Evolutionary conservation across 2,797 vertebrate genomes (phyloP), one percentile per base, ranked within the genome.

Genomic region (Rachycentron canadum): DNA sequence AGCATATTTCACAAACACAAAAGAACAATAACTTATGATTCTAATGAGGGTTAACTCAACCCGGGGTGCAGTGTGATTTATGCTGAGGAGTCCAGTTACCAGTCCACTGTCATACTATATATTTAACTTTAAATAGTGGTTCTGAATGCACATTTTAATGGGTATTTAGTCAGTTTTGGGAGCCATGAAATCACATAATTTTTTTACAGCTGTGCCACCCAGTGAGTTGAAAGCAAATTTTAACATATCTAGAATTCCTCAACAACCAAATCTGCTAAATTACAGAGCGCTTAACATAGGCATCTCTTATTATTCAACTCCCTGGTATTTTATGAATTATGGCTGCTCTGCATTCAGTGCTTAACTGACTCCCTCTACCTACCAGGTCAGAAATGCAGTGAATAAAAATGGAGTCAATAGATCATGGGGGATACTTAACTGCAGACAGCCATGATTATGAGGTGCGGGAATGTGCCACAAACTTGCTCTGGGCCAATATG

Each of bases 341-440:
- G 62, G 63, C 78, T 88, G 71, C 75, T 92, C 83, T 86, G 88
- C 82, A 89, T 94, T 89, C 83, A 73, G 49, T 74, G 76, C 83
- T 84, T 86, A 87, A 84, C 81, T 79, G 82, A 88, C 76, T 91
- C 84, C 85, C 79, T 86, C 84, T 87, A 90, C 89, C 86, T 89
- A 90, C 83, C 87, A 73, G 86, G 81, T 71, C 82, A 86, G 89
- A 87, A 92, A 93, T 76, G 90, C 85, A 90, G 89, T 91, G 94
- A 94, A 94, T 94, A 93, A 92, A 94, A 94, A 95, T 93, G 83
- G 89, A 94, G 92, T 94, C 94, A 92, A 94, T 95, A 95, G 95
- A 95, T 96, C 93, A 94, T 89, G 87, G 84, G 79, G 91, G 86
- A 94, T 94, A 94, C 94, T 95, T 94, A 94, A 94, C 92, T 79